Evolutionary conservation across 2,888 invertebrate species (phyloP), one percentile per base, ranked within the genome.

Genomic region (Selenia dentaria): DNA sequence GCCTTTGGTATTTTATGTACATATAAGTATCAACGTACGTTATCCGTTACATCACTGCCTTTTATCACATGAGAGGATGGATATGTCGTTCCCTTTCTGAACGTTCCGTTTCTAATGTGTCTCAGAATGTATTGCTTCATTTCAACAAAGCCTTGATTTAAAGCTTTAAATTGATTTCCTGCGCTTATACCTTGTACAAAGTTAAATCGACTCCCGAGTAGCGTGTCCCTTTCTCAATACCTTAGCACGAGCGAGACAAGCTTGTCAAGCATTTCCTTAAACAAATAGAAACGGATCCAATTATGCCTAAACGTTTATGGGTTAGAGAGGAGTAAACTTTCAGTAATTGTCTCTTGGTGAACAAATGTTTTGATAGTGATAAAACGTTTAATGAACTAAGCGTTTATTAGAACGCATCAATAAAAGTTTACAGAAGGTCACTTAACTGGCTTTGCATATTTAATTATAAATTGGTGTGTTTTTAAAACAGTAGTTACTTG

Each of bases 71-170:
- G n/a, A n/a, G n/a, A n/a, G n/a, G n/a, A n/a, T n/a, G n/a, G n/a
- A n/a, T n/a, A n/a, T n/a, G n/a, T n/a, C 25, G 44, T 37, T 32
- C 26, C 11, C 42, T 42, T 44, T 44, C 44, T 34, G 34, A 50
- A 53, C 49, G 57, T 48, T 42, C 49, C 47, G 45, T 44, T 51
- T 47, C 61, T 60, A 66, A 60, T 57, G 62, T 55, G 49, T 49
- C 43, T 48, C 41, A 51, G 56, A 64, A 66, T 67, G 59, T 63
- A 67, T 64, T 34, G 48, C 57, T 49, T 41, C 36, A 36, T 48
- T 48, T 45, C 32, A 48, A n/a, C 53, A 35, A 40, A 59, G 50
- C 50, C 60, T 54, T 63, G 62, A 61, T 63, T 51, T 43, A 56
- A 44, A 47, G 56, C 54, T 56, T 55, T 58, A 47, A 48, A 56